A percentile compares a stretch with the other conserved stretches of the same genome.
These are phyloP conservation scores for Sinotaia quadrata DNA, from an alignment of 2,888 invertebrate genomes.

Conservation along the genomic window DNA sequence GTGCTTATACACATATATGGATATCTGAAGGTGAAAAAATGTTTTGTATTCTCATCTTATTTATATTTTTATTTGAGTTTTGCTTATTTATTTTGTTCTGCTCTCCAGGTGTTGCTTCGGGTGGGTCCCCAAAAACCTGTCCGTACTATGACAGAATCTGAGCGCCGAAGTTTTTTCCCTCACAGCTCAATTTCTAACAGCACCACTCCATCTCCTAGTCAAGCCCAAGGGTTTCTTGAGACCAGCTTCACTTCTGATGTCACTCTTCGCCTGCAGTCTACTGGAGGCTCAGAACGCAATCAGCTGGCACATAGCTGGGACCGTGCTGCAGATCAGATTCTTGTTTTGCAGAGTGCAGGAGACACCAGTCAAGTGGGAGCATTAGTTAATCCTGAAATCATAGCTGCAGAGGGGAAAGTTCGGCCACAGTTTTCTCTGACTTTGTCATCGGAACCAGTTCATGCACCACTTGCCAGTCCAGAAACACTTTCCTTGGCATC, in stretches of 20 bases:
- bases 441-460: constrained; percentile 31
- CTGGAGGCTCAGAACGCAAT: constrained; percentile 7
- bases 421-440: constrained; percentile 6
- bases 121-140: constrained; percentile 84
- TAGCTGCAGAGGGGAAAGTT: not conserved
- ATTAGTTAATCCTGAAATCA: not conserved
- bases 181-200: constrained; percentile 36
- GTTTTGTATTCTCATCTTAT: not conserved
- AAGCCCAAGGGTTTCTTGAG: constrained; percentile 26
- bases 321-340: constrained; percentile 12
- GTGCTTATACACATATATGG: too few species aligned
- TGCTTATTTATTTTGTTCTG: not conserved
- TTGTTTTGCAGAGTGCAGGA: not conserved
- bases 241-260: constrained; percentile 26
- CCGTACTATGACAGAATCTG: constrained; percentile 58
- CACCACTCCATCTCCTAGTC: constrained; percentile 58
- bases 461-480: constrained; percentile 85
- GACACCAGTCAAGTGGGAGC: not conserved
- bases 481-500: constrained; percentile 88
- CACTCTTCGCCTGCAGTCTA: constrained; percentile 6
- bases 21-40: too few species aligned
- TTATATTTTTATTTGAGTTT: not conserved
- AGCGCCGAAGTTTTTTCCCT: constrained; percentile 55
- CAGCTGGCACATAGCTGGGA: constrained; percentile 23
- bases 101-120: constrained; percentile 72